A percentile compares a stretch with the other conserved stretches of the same genome.
Evolutionary conservation across 2,113 vertebrate species (phyloP).

Genomic region (Rousettus leschenaultii): DNA sequence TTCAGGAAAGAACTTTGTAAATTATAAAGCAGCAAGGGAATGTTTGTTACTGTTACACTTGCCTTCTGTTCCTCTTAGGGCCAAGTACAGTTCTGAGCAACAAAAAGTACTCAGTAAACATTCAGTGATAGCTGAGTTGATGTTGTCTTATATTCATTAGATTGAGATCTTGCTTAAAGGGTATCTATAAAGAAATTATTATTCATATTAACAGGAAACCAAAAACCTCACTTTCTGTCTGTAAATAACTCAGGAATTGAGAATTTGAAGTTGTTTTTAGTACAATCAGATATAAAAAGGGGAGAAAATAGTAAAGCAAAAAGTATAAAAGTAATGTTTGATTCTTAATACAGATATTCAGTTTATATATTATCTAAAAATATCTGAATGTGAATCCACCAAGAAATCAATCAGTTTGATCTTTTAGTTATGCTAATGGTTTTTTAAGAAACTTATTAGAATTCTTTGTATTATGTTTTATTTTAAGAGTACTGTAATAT

Average conservation of each 20-base stretch:
- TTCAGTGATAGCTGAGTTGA: not conserved
- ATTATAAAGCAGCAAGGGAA: not conserved
- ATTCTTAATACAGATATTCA: not conserved
- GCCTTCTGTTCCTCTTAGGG: not conserved
- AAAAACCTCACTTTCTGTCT: not conserved
- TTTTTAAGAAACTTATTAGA: conserved; percentile 13
- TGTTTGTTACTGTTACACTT: not conserved
- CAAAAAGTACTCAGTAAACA: not conserved
- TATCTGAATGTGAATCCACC: not conserved
- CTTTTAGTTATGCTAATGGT: conserved; percentile 7
- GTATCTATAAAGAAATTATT: conserved; percentile 13
- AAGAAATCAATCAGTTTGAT: conserved; percentile 23
- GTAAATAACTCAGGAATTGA: not conserved
- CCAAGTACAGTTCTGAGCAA: not conserved
- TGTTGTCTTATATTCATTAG: not conserved
- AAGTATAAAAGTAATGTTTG: not conserved
- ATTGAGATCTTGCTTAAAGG: not conserved
- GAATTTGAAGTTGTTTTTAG: not conserved
- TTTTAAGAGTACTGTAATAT: not conserved
- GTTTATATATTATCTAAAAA: not conserved
- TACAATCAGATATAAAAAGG: not conserved
- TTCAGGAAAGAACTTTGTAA: conserved; percentile 8
- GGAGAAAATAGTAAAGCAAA: not conserved
- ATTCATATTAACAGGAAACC: not conserved
- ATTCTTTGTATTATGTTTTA: not conserved